A percentile compares a stretch with the other conserved stretches of the same genome.
Conservation (phyloP, 2,113 vertebrate species). For the Eulacestoma nigropectus region DNA sequence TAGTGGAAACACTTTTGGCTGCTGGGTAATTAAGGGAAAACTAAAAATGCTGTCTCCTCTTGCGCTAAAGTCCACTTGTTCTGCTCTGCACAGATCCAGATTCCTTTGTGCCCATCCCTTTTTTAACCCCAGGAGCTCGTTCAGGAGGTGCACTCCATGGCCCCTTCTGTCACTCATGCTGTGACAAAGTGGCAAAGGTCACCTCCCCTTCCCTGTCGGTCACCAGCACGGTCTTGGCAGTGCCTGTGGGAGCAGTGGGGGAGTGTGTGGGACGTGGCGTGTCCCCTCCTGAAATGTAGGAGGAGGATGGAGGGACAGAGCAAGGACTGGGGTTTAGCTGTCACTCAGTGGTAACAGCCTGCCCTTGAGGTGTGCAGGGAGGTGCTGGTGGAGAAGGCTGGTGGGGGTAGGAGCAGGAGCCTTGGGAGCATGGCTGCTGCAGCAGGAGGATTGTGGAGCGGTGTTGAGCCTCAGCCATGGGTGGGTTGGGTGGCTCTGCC, state of each 20-base stretch:
- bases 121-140: not conserved
- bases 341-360: not conserved
- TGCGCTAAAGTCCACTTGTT: not conserved
- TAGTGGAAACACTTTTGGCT: constrained; percentile 55
- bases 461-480: not conserved
- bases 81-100: not conserved
- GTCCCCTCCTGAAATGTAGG: not conserved
- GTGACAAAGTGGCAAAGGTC: not conserved
- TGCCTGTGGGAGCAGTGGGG: not conserved
- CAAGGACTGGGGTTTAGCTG: not conserved
- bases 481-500: not conserved
- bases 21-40: constrained; percentile 63
- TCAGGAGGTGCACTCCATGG: not conserved
- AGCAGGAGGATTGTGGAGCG: not conserved
- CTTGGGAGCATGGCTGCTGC: not conserved
- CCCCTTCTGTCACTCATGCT: not conserved
- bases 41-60: constrained; percentile 27
- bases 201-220: not conserved
- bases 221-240: not conserved
- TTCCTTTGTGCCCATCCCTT: not conserved
- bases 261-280: fast-evolving
- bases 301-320: not conserved
- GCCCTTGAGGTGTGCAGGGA: not conserved
- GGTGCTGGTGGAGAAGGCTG: not conserved
- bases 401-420: not conserved